Evolutionary conservation across 2,888 invertebrate species (phyloP).

Genomic region (Campaea margaritaria): DNA sequence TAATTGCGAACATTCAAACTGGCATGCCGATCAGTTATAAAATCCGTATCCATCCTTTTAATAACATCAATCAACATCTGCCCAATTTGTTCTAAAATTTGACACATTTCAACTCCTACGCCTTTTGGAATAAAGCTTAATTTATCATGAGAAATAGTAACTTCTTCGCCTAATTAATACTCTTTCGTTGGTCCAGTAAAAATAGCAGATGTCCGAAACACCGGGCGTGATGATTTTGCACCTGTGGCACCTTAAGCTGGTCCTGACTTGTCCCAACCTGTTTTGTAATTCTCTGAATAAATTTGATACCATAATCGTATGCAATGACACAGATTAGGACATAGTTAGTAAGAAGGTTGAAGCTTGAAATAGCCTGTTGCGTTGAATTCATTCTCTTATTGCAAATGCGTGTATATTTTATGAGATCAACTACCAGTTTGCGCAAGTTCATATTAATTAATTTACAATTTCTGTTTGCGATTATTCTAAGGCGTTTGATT

Average conservation of each 20-base stretch:
- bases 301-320: slow-evolving; percentile 32
- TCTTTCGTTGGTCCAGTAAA: slow-evolving; percentile 23
- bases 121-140: slow-evolving; percentile 2
- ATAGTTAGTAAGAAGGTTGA: slow-evolving; percentile 4
- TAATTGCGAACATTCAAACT: slow-evolving; percentile 17
- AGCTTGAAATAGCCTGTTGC: slow-evolving; percentile 27
- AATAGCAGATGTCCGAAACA: slow-evolving; percentile 38
- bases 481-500: slow-evolving; percentile 35
- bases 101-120: slow-evolving; percentile 7
- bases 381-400: slow-evolving; percentile 19
- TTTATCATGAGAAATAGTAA: not conserved
- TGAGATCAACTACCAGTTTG: slow-evolving; percentile 37
- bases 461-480: slow-evolving; percentile 30
- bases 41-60: slow-evolving; percentile 13
- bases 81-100: slow-evolving; percentile 13
- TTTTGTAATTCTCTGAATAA: slow-evolving; percentile 31
- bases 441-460: slow-evolving; percentile 32
- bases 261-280: slow-evolving; percentile 33
- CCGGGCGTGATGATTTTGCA: slow-evolving; percentile 40
- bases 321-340: slow-evolving; percentile 19
- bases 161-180: slow-evolving; percentile 31
- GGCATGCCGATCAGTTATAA: slow-evolving; percentile 13
- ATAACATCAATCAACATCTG: slow-evolving; percentile 29
- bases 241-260: slow-evolving; percentile 38
- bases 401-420: slow-evolving; percentile 17